Base-by-base conservation (phyloP, 2,113 vertebrate species). In the Recurvirostra avosetta region DNA sequence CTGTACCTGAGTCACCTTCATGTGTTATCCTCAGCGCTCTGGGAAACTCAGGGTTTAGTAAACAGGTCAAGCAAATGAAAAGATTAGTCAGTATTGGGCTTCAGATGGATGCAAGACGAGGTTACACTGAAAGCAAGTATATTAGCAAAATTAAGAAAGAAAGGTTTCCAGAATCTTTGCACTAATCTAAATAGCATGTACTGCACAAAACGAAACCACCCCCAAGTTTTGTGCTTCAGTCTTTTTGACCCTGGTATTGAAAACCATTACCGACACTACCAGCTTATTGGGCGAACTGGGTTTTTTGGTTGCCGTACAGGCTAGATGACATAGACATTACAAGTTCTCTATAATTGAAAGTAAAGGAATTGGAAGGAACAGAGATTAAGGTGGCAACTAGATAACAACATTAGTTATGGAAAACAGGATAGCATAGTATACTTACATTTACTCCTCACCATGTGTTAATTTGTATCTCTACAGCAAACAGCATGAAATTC, bases 1-100 rank as follows among this genome's bases (percentile, higher is more conserved):
- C 53, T 71, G 84, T 50, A 95, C 90, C 95, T 96, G 94, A 96
- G 95, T 95, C 95, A 96, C 95, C 84, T 95, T 95, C 86, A 63
- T 75, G 63, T 68, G 73, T 92, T 92, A 65, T 58, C 87, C 59
- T 72, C 29, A 3, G 59, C 2, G 10, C 66, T 50, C 74, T 86
- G 93, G 87, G 84, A 96, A 96, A 90, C 89, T 80, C 1, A 0
- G 21, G 47, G 77, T 90, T 97, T 94, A 89, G 72, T 96, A 91
- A 97, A 97, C 89, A 96, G 78, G 91, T 92, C 70, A 90, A 94
- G 74, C 77, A 95, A 95, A 95, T 73, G 77, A 79, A 93, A 88
- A 91, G 91, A 86, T 91, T 90, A 90, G 74, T 90, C 84, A 92
- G 77, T 83, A 59, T 26, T 77, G 74, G 77, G 75, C 79, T 96